Evolutionary conservation across 2,797 vertebrate species (phyloP).

Genomic region (Diceros bicornis): DNA sequence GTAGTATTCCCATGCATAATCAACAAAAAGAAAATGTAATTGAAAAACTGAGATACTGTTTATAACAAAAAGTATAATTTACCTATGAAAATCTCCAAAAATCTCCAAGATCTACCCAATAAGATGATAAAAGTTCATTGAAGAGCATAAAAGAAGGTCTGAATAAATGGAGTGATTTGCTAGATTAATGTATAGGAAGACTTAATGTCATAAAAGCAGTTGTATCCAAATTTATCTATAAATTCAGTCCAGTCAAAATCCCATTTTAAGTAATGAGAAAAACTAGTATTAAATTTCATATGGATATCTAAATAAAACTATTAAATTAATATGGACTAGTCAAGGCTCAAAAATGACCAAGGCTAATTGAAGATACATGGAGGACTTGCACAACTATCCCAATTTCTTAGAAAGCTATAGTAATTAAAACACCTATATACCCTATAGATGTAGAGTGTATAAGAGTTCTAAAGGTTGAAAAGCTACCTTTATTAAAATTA

Average conservation of each 20-base stretch:
- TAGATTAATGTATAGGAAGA: background rate
- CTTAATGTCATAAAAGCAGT: background rate
- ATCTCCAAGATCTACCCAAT: background rate
- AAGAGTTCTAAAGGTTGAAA: background rate
- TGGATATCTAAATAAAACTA: background rate
- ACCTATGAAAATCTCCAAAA: background rate
- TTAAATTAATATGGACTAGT: background rate
- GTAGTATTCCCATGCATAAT: background rate
- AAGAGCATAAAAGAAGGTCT: background rate
- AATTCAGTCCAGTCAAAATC: background rate
- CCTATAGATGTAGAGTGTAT: background rate
- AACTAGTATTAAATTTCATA: background rate
- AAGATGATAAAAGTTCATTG: background rate
- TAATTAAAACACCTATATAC: background rate
- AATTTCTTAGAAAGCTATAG: constrained; percentile 2
- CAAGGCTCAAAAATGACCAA: background rate
- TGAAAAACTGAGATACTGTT: background rate
- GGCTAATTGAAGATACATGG: background rate
- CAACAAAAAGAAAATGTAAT: background rate
- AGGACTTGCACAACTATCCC: background rate
- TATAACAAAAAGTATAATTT: background rate
- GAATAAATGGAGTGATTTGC: background rate
- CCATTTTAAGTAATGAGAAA: background rate
- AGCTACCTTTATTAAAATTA: constrained; percentile 1
- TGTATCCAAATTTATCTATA: background rate